Conservation (phyloP, 1,140 invertebrate genomes). For the Ridgeia piscesae region DNA sequence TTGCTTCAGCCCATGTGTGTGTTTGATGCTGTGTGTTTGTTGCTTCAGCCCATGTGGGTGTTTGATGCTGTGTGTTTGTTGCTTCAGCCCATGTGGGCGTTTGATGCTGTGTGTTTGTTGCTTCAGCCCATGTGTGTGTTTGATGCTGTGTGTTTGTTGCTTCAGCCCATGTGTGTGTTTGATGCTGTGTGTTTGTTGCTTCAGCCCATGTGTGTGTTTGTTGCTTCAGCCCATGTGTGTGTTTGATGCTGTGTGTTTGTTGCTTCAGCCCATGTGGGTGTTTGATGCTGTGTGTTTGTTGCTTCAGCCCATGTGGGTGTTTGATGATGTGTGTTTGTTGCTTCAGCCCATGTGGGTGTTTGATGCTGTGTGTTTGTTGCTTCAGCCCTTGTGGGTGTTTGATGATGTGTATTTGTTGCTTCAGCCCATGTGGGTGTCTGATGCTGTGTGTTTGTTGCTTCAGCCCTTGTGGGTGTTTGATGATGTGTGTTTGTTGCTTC, state of each 20-base stretch:
- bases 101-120: background rate
- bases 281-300: conserved; percentile 83
- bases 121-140: background rate
- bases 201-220: too few relatives aligned
- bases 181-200: conserved; percentile 66
- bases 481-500: conserved; percentile 32
- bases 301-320: too few relatives aligned
- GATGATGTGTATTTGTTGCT: too few relatives aligned
- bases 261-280: conserved; percentile 90
- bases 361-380: conserved; percentile 31
- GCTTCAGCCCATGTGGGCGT: too few relatives aligned
- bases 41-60: conserved; percentile 90
- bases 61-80: conserved; percentile 83
- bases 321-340: background rate
- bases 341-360: background rate
- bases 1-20: background rate
- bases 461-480: background rate
- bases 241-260: conserved; percentile 22
- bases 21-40: conserved; percentile 22
- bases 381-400: conserved; percentile 93
- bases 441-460: background rate
- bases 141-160: conserved; percentile 31
- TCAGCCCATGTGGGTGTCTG: too few relatives aligned
- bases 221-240: background rate
- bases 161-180: conserved; percentile 93